Evolutionary conservation across 2,797 vertebrate genomes (phyloP).

Genomic region (Platalea minor): DNA sequence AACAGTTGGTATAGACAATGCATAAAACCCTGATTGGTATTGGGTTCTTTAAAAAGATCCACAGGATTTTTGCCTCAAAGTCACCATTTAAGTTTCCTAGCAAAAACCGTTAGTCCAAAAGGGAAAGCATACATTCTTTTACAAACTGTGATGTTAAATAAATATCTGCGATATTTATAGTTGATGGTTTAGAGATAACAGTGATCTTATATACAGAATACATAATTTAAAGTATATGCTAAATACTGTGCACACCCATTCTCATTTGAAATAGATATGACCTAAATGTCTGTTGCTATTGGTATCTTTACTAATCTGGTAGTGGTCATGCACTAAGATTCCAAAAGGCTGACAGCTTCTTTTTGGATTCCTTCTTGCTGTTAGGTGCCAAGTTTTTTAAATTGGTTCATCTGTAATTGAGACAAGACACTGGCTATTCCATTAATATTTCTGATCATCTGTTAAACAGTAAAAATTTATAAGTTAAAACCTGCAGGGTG

Average conservation of each 20-base stretch:
- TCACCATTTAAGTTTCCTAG: background rate
- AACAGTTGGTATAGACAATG: background rate
- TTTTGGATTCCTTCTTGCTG: constrained; percentile 42
- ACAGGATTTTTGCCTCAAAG: background rate
- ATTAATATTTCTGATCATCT: constrained; percentile 8
- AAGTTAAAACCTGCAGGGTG: background rate
- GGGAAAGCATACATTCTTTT: background rate
- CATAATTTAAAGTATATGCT: background rate
- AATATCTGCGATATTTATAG: background rate
- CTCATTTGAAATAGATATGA: constrained; percentile 49
- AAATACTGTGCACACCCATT: background rate
- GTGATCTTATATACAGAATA: background rate
- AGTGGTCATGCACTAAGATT: constrained; percentile 57
- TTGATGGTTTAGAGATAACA: background rate
- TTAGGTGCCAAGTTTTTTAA: constrained; percentile 42
- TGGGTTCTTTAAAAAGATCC: background rate
- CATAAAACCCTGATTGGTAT: background rate
- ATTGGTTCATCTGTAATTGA: constrained; percentile 19
- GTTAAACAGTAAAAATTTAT: background rate
- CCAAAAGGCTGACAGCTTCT: constrained; percentile 60
- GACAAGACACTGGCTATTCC: background rate
- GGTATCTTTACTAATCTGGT: constrained; percentile 50
- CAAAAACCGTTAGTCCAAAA: background rate
- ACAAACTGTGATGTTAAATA: background rate
- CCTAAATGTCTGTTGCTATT: constrained; percentile 22